phyloP scores from a whole-genome alignment of 1,140 invertebrate genomes.

The Choristoneura fumiferana region DNA sequence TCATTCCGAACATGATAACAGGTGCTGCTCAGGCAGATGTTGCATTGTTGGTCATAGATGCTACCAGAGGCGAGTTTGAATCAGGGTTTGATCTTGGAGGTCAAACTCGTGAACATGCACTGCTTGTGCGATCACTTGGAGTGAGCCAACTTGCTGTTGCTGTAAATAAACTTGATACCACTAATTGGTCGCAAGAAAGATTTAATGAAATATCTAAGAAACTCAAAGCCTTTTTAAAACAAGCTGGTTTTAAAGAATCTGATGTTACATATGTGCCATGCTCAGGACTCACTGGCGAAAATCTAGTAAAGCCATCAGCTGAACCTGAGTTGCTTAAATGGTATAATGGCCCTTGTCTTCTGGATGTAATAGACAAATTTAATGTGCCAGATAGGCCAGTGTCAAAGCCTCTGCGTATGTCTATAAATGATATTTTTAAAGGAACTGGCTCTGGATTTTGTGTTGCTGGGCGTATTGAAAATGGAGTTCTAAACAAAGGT shows the following conservation, averaged over 20 bases:
- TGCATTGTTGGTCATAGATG: constrained; percentile 96
- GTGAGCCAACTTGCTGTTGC: constrained; percentile 92
- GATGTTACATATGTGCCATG: constrained; percentile 96
- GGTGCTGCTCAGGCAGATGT: constrained; percentile 98
- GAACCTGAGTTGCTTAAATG: constrained; percentile 86
- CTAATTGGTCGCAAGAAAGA: constrained; percentile 87
- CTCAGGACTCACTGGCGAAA: constrained; percentile 96
- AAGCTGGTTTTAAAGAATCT: constrained; percentile 95
- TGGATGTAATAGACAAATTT: constrained; percentile 93
- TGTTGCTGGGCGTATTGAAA: constrained; percentile 94
- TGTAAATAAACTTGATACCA: constrained; percentile 92
- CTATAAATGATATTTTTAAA: constrained; percentile 97
- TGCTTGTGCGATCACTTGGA: constrained; percentile 93
- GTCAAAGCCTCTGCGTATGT: constrained; percentile 93
- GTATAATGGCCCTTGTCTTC: constrained; percentile 91
- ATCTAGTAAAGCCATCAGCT: constrained; percentile 86
- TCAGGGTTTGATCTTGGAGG: constrained; percentile 98
- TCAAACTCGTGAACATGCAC: constrained; percentile 98
- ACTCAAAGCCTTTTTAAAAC: constrained; percentile 93
- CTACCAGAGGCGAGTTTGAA: constrained; percentile 97
- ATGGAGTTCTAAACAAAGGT: constrained; percentile 90
- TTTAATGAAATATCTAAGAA: constrained; percentile 93
- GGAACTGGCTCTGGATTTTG: constrained; percentile 92
- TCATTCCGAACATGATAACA: constrained; percentile 99
- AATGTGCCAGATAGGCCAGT: constrained; percentile 91